Conservation (phyloP, 2,888 invertebrate species). For the Athrips mouffetella region DNA sequence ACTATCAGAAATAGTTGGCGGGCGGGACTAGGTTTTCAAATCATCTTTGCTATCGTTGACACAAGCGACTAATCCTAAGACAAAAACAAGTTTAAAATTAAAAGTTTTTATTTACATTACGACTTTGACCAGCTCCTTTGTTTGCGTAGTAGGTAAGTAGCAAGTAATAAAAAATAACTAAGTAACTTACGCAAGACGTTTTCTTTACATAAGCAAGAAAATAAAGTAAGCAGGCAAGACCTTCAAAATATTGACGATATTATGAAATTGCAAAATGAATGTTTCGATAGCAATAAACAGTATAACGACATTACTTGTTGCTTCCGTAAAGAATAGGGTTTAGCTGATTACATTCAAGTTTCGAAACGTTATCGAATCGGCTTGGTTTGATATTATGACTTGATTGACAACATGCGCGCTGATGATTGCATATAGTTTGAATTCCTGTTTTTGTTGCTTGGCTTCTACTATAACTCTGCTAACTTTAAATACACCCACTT, state of each 20-base stretch:
- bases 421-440: slow-evolving; percentile 1
- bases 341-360: background rate
- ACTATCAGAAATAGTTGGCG: too few relatives aligned
- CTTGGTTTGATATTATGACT: slow-evolving; percentile 9
- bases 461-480: too few relatives aligned
- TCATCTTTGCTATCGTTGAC: too few relatives aligned
- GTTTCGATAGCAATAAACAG: background rate
- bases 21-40: too few relatives aligned
- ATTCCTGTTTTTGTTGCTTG: background rate
- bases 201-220: background rate
- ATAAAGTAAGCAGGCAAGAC: background rate
- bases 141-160: too few relatives aligned
- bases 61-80: too few relatives aligned
- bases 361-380: background rate
- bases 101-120: too few relatives aligned
- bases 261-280: background rate
- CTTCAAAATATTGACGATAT: background rate
- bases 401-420: slow-evolving; percentile 27
- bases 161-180: too few relatives aligned
- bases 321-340: background rate
- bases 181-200: background rate
- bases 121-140: too few relatives aligned
- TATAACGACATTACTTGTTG: background rate
- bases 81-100: too few relatives aligned
- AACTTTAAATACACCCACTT: too few relatives aligned